Conservation (phyloP, 2,797 vertebrate species). For the Catharus ustulatus region DNA sequence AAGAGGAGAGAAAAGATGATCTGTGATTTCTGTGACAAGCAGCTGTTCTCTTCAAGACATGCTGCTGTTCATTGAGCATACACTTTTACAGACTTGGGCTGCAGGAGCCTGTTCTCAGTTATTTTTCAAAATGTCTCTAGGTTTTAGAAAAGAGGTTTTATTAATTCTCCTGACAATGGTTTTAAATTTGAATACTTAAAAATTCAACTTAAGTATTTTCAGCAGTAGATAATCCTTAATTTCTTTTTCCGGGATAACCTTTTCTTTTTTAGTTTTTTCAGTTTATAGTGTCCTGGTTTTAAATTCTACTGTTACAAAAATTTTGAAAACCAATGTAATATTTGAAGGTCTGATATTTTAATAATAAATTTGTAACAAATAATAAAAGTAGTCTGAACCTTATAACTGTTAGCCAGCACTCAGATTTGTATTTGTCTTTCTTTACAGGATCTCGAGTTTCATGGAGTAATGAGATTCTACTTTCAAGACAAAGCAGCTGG, state of each 20-base stretch:
- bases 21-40: background rate
- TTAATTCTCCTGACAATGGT: background rate
- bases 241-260: background rate
- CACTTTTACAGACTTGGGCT: background rate
- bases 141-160: background rate
- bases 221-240: background rate
- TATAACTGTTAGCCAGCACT: background rate
- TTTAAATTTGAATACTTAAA: background rate
- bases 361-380: background rate
- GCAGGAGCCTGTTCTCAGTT: background rate
- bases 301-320: background rate
- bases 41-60: background rate
- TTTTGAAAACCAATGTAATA: background rate
- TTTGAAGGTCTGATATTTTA: background rate
- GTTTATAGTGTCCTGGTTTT: background rate
- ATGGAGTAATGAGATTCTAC: slow-evolving; percentile 99
- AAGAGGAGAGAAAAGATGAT: background rate
- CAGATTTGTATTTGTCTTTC: slow-evolving; percentile 5
- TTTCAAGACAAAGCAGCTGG: slow-evolving; percentile 98
- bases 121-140: background rate
- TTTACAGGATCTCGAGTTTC: slow-evolving; percentile 94
- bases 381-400: background rate
- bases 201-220: background rate
- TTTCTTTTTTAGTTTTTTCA: background rate
- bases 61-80: background rate